Evolutionary conservation across 2,113 vertebrate genomes (phyloP).

Genomic region (Macroglossus sobrinus): DNA sequence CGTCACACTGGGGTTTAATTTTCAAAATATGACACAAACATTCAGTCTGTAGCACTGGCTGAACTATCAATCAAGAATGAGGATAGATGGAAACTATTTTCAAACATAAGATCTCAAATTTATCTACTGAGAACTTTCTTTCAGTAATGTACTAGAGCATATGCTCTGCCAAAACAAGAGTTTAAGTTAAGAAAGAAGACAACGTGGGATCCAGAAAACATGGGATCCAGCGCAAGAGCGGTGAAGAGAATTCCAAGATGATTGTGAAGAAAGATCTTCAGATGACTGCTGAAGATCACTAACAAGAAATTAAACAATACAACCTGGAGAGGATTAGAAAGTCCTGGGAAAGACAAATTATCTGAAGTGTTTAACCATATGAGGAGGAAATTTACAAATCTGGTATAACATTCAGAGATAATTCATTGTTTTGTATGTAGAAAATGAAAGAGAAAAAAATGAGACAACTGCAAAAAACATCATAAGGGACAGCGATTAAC

Average conservation of each 20-base stretch:
- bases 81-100: not conserved
- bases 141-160: not conserved
- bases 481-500: not conserved
- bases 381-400: not conserved
- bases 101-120: not conserved
- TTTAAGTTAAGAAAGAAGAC: not conserved
- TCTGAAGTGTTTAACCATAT: not conserved
- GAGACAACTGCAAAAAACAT: not conserved
- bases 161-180: not conserved
- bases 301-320: not conserved
- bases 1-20: not conserved
- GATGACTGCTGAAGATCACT: not conserved
- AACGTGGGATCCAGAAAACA: not conserved
- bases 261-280: not conserved
- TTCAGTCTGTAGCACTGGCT: not conserved
- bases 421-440: not conserved
- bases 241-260: not conserved
- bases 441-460: not conserved
- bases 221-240: not conserved
- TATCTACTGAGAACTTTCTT: not conserved
- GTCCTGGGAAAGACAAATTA: not conserved
- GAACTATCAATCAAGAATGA: not conserved
- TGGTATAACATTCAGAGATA: not conserved
- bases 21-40: not conserved
- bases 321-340: not conserved